Base-by-base conservation (phyloP, 2,888 invertebrate species). In the Phorcus lineatus region DNA sequence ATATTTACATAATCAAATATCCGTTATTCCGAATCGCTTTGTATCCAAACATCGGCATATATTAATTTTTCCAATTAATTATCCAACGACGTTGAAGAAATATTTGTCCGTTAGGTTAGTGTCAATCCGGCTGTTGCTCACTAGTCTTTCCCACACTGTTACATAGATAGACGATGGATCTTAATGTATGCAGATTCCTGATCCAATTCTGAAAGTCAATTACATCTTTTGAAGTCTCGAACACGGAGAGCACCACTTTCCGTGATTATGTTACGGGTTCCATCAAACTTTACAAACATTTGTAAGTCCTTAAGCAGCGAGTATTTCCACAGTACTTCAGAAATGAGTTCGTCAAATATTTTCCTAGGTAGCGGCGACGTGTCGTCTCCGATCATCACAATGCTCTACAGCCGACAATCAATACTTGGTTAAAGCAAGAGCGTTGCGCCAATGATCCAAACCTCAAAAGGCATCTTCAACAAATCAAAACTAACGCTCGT, bases 281-380 rank as follows among this genome's bases (percentile, higher is more conserved):
- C 24, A 62, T 62, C 28, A 62, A 62, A 62, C 62, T 62, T 62
- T 24, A 62, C 62, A 62, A 62, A 62, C 62, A 62, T 62, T 62
- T 62, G 62, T 17, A 24, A 62, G 62, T 62, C 62, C 62, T 62
- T 62, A 24, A 62, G 22, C 24, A 62, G 62, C 28, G 16, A 28
- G 62, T 62, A 62, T 62, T 22, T 62, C 62, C 62, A 24, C 24
- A 22, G 22, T 62, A 11, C 24, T 13, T 28, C 24, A 62, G 28
- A 62, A 62, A 62, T 62, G 28, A 62, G 62, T 16, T 62, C 28
- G 22, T 22, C 24, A 62, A 62, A 62, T 62, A 62, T 22, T 62
- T 62, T 62, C 62, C 62, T 62, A 13, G 24, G 62, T 62, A 28
- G 24, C 62, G 28, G 28, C 47, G 47, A 31, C 16, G 62, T 62